Evolutionary conservation across 35 echinoderm and acorn worm species (phyloP).

Genomic region (Lytechinus variegatus): DNA sequence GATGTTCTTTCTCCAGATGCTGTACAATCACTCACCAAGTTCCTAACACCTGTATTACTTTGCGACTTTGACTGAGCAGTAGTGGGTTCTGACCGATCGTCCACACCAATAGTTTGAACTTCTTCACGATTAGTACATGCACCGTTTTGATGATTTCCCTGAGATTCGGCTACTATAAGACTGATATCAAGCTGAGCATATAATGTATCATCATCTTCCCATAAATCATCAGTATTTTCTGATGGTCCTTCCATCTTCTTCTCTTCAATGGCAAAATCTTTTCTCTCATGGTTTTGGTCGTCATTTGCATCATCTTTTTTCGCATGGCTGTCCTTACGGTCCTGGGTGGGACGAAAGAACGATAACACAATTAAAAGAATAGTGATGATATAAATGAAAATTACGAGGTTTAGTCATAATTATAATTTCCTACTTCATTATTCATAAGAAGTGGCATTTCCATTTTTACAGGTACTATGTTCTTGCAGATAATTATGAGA

Average conservation of each 20-base stretch:
- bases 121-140: neutral
- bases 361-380: neutral
- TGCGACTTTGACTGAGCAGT: neutral
- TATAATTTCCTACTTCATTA: too few species aligned
- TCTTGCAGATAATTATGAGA: too few species aligned
- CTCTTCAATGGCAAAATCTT: neutral
- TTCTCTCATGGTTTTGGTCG: slow-evolving; percentile 22
- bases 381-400: slow-evolving; percentile 6
- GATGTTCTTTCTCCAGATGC: neutral
- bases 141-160: neutral
- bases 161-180: slow-evolving; percentile 48
- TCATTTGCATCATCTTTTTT: neutral
- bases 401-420: neutral
- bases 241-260: neutral
- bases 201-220: slow-evolving; percentile 60
- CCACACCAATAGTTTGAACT: neutral
- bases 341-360: neutral
- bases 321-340: neutral
- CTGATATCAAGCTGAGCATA: slow-evolving; percentile 57
- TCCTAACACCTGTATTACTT: too few species aligned
- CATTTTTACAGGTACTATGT: too few species aligned
- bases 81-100: neutral
- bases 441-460: too few species aligned
- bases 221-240: neutral
- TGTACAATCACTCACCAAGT: neutral